These are phyloP conservation scores for Chydorus sphaericus DNA, from an alignment of 2,888 invertebrate species.

Conservation along the genomic window DNA sequence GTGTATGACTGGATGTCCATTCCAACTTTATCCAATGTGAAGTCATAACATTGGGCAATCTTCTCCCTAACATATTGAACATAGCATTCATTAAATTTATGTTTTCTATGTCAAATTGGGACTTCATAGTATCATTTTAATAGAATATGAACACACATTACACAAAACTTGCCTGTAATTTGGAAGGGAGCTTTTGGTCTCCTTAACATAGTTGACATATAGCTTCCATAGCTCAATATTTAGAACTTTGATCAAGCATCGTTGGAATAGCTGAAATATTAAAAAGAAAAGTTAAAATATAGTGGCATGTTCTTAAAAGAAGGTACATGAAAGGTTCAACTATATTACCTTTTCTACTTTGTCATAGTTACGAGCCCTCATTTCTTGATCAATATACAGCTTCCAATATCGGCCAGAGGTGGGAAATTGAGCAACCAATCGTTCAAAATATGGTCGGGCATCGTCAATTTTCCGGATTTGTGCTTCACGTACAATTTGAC, in stretches of 20 bases:
- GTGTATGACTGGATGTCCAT: slow-evolving; percentile 94
- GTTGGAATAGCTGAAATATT: slow-evolving; percentile 69
- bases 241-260: slow-evolving; percentile 93
- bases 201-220: slow-evolving; percentile 94
- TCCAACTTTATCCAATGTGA: slow-evolving; percentile 96
- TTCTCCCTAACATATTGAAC: slow-evolving; percentile 57
- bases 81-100: background rate
- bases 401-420: slow-evolving; percentile 97
- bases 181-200: slow-evolving; percentile 83
- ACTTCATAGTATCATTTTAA: background rate
- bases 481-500: slow-evolving; percentile 81
- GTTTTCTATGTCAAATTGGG: background rate
- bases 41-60: slow-evolving; percentile 99
- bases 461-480: slow-evolving; percentile 76
- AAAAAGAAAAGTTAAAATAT: slow-evolving; percentile 4
- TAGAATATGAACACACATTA: background rate
- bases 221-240: slow-evolving; percentile 98
- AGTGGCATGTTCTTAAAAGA: background rate
- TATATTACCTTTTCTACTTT: slow-evolving; percentile 82
- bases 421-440: slow-evolving; percentile 83
- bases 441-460: slow-evolving; percentile 82
- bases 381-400: slow-evolving; percentile 96
- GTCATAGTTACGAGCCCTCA: slow-evolving; percentile 94
- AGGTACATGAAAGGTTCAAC: background rate
- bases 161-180: slow-evolving; percentile 65